Conservation (phyloP, 2,113 vertebrate species). For the Etheostoma cragini region DNA sequence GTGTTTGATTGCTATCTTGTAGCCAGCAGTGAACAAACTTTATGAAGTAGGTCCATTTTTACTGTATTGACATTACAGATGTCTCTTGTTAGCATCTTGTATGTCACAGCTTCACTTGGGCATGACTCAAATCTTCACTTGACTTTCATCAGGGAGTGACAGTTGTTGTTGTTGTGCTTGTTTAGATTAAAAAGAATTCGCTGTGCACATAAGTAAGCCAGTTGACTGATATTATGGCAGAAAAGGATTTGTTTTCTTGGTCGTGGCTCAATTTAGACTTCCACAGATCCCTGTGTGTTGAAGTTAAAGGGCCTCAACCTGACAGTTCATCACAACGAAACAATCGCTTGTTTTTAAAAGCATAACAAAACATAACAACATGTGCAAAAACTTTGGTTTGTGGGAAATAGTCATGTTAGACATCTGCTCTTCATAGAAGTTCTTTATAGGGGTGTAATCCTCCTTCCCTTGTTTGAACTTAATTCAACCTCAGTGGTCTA, state of each 20-base stretch:
- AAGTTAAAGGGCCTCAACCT: neutral
- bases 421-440: neutral
- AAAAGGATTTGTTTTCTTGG: constrained; percentile 46
- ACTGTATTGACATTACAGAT: too few species aligned
- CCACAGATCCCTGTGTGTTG: constrained; percentile 11
- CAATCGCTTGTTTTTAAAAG: neutral
- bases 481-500: constrained; percentile 3
- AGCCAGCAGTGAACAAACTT: too few species aligned
- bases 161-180: constrained; percentile 1
- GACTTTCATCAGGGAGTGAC: too few species aligned
- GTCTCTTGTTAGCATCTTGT: too few species aligned
- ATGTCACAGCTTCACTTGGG: too few species aligned
- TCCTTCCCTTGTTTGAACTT: constrained; percentile 2
- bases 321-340: neutral
- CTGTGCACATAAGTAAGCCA: neutral
- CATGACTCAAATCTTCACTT: too few species aligned
- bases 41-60: too few species aligned
- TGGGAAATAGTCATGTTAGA: neutral
- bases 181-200: constrained; percentile 32
- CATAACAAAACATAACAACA: too few species aligned
- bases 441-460: neutral
- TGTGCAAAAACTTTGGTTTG: neutral
- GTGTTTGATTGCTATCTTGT: too few species aligned
- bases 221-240: constrained; percentile 12
- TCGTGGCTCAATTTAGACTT: constrained; percentile 32